Evolutionary conservation across 2,797 vertebrate species (phyloP), one percentile per base, ranked within the genome.

Genomic region (Tachyglossus aculeatus): DNA sequence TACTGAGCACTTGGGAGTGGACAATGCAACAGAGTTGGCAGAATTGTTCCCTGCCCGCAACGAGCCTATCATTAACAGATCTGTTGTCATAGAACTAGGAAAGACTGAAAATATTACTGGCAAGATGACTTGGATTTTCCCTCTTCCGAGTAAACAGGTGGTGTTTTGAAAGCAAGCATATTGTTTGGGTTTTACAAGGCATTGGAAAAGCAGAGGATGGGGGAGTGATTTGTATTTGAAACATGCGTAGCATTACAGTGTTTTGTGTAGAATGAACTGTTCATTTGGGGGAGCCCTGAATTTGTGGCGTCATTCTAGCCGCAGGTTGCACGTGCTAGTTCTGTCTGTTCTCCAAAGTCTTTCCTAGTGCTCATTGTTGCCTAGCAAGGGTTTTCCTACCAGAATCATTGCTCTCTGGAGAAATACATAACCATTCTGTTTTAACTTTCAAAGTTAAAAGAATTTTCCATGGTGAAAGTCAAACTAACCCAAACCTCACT

Each of bases 121-220:
- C 88, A 86, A 67, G 75, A 78, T 88, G 70, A 60, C 86, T 84
- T 86, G 45, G 82, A 81, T 32, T 85, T 53, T 83, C 57, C 62
- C 78, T 87, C 73, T 80, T 70, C 64, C 79, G 79, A 83, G 74
- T 74, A 78, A 88, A 79, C 88, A 91, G 84, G 87, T 88, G 88
- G 85, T 90, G 82, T 91, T 92, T 90, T 87, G 90, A 91, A 89
- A 90, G 80, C 74, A 88, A 88, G 69, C 86, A 91, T 89, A 87
- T 83, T 91, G 86, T 83, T 74, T 86, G 74, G 81, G 67, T 87
- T 90, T 87, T 77, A 75, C 70, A 68, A 81, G 63, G 73, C 41
- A 73, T 82, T 81, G 62, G 58, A 45, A 80, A 74, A 77, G 72
- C 67, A 61, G 54, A 72, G 75, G 60, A 64, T 71, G 77, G 77